A percentile compares a stretch with the other conserved stretches of the same genome.
Evolutionary conservation across 1,140 invertebrate genomes (phyloP).

Genomic region (Bilobella aurantiaca): DNA sequence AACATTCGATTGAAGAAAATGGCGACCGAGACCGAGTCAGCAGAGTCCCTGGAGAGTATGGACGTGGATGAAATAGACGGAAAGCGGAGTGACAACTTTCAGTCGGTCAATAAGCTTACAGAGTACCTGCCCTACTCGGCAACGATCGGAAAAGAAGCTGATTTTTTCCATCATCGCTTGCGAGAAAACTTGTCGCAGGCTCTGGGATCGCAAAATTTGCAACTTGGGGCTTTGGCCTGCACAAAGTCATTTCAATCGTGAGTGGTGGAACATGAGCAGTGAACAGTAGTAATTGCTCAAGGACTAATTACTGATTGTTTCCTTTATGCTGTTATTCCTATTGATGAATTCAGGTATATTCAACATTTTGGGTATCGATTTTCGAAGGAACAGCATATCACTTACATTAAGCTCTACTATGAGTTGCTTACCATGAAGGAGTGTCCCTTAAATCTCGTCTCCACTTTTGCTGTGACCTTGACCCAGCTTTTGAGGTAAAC

Average conservation of each 20-base stretch:
- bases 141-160: constrained; percentile 31
- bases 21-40: background rate
- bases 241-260: constrained; percentile 31
- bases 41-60: background rate
- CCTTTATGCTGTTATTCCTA: background rate
- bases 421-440: constrained; percentile 64
- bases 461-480: constrained; percentile 54
- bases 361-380: constrained; percentile 75
- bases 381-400: constrained; percentile 78
- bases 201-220: constrained; percentile 33
- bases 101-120: constrained; percentile 4
- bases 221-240: constrained; percentile 34
- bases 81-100: background rate
- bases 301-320: background rate
- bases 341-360: constrained; percentile 52
- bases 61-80: background rate
- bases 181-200: constrained; percentile 35
- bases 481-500: constrained; percentile 49
- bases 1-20: background rate
- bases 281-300: background rate
- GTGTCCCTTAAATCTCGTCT: constrained; percentile 60
- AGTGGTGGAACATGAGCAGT: background rate
- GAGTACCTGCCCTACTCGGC: constrained; percentile 36
- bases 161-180: constrained; percentile 30
- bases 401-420: constrained; percentile 72